Evolutionary conservation across 2,797 vertebrate species (phyloP).

Genomic region (Sebastes minor): DNA sequence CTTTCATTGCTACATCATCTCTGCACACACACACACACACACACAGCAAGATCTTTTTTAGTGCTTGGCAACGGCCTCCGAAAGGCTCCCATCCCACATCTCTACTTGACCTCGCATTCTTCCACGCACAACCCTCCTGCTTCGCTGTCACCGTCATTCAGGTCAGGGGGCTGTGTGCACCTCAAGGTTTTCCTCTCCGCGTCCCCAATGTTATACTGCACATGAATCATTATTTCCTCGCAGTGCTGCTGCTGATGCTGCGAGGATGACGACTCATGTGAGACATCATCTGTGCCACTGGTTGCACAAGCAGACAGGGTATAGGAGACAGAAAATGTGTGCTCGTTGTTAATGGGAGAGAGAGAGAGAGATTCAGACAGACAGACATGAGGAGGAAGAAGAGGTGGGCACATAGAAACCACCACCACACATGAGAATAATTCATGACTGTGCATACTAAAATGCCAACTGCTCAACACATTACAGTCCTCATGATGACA

Average conservation of each 20-base stretch:
- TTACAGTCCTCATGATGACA: slow-evolving; percentile 26
- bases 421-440: slow-evolving; percentile 27
- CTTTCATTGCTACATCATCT: slow-evolving; percentile 41
- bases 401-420: slow-evolving; percentile 13
- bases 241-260: slow-evolving; percentile 13
- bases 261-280: slow-evolving; percentile 40
- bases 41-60: slow-evolving; percentile 6
- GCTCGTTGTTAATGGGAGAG: neutral
- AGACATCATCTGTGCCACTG: slow-evolving; percentile 65
- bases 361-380: slow-evolving; percentile 3
- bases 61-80: slow-evolving; percentile 18
- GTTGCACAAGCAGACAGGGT: slow-evolving; percentile 60
- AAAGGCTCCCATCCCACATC: slow-evolving; percentile 6
- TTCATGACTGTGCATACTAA: slow-evolving; percentile 45
- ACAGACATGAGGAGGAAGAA: slow-evolving; percentile 1
- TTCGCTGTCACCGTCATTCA: slow-evolving; percentile 10
- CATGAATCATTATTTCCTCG: slow-evolving; percentile 52
- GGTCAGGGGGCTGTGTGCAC: slow-evolving; percentile 28
- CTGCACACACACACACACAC: neutral
- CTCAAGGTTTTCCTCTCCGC: slow-evolving; percentile 27
- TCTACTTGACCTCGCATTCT: slow-evolving; percentile 42
- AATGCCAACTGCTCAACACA: slow-evolving; percentile 38
- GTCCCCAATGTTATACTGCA: slow-evolving; percentile 11
- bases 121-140: neutral
- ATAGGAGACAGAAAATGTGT: slow-evolving; percentile 25